Evolutionary conservation across 2,888 invertebrate species (phyloP), one percentile per base, ranked within the genome.

Genomic region (Epinotia ramella): DNA sequence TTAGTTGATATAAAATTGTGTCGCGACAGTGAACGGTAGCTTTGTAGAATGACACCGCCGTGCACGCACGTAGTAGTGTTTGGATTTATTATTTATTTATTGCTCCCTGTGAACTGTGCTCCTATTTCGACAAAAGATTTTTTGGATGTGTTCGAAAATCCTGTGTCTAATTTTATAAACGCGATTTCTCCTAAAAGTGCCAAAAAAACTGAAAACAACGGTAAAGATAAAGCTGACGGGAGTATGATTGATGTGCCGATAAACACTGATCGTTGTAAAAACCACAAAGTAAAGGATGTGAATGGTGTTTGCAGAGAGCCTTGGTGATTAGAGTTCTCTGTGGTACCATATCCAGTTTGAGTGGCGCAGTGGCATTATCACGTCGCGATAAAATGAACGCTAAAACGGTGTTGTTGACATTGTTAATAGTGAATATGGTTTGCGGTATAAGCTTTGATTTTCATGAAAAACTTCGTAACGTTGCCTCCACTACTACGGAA

Each of bases 171-270:
- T 78, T 83, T 93, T 20, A 78, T 85, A n/a, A 77, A 83, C 81
- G 71, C 83, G 79, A 71, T 79, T 78, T 28, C 77, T 28, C 77
- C 77, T 56, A 73, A 68, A 13, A 71, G 16, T 20, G 73, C 60
- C 56, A 66, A 71, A 64, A 77, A 73, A 28, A 33, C 13, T 28
- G 40, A 64, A 78, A 77, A 56, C 18, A 68, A 80, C 72, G 62
- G 59, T 75, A 44, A 57, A 40, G 80, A 70, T 11, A 68, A 78
- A 62, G 57, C 77, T 7, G 77, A 77, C 20, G 68, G 63, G 24
- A 84, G 84, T 77, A 91, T 93, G 90, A 93, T 94, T 76, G 87
- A 88, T 13, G 91, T 86, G 16, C 93, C 93, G n/a, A 80, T 79
- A 28, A 93, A 93, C 78, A 78, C 78, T 11, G 81, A 81, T 24